Evolutionary conservation across 2,113 vertebrate genomes (phyloP).

Genomic region (Myrmecobius fasciatus): DNA sequence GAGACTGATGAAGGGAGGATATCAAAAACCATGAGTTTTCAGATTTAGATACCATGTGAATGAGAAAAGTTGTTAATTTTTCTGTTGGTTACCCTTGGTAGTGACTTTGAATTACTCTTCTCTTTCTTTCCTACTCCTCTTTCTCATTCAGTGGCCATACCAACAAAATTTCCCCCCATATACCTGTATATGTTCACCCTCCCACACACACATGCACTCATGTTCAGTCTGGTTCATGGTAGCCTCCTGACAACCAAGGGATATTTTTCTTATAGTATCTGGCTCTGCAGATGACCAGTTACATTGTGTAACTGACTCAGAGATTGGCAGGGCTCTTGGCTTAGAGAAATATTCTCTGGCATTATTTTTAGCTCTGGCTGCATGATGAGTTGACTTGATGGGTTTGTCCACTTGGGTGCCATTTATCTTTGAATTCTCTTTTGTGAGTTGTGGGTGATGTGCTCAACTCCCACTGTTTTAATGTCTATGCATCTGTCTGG

Average conservation of each 20-base stretch:
- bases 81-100: background rate
- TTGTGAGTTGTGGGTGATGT: slow-evolving; percentile 57
- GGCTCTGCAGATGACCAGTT: background rate
- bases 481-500: background rate
- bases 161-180: background rate
- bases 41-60: background rate
- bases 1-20: background rate
- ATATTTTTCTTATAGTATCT: background rate
- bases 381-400: slow-evolving; percentile 73
- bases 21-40: background rate
- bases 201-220: background rate
- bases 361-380: slow-evolving; percentile 76
- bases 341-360: slow-evolving; percentile 54
- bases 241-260: background rate
- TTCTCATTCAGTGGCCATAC: background rate
- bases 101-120: background rate
- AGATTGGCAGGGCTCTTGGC: background rate
- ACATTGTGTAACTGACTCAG: background rate
- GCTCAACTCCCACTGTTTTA: slow-evolving; percentile 52
- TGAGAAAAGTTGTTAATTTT: background rate
- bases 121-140: background rate
- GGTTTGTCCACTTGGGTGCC: slow-evolving; percentile 75
- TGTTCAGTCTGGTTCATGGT: background rate
- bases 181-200: background rate
- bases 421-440: slow-evolving; percentile 64